Evolutionary conservation across 2,113 vertebrate genomes (phyloP).

Genomic region (Dasyornis broadbenti): DNA sequence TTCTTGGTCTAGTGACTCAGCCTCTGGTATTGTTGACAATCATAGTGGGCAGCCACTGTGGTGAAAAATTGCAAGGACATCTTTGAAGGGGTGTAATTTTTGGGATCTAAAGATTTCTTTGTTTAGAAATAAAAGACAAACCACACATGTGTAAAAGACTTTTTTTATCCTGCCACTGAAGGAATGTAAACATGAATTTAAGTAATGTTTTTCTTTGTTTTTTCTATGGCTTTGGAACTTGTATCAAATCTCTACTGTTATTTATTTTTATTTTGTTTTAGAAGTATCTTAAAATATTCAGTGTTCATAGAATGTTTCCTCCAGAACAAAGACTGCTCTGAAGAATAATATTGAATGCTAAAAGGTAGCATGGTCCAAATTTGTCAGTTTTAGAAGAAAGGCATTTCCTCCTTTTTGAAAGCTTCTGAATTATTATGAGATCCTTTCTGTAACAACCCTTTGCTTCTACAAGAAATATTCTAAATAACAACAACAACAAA

Average conservation of each 20-base stretch:
- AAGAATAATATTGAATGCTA: conserved; percentile 6
- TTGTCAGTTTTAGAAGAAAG: conserved; percentile 10
- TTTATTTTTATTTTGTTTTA: background rate
- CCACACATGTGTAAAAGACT: background rate
- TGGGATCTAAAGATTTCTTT: background rate
- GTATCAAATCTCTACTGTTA: background rate
- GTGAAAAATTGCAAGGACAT: background rate
- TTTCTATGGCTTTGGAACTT: background rate
- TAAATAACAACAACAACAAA: conserved; percentile 43
- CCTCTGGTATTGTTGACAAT: background rate
- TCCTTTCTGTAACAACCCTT: background rate
- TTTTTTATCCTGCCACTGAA: background rate
- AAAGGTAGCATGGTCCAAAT: background rate
- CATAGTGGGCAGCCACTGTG: background rate
- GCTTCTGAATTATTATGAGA: background rate
- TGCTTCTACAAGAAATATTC: conserved; percentile 45
- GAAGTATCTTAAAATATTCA: background rate
- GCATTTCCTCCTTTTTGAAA: background rate
- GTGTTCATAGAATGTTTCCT: background rate
- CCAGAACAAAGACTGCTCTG: background rate
- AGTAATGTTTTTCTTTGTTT: background rate
- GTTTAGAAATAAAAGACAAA: background rate
- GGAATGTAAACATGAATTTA: background rate
- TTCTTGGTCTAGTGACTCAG: background rate
- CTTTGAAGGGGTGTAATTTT: background rate